Base-by-base conservation (phyloP, 1,140 invertebrate genomes). In the Panagrolaimus sp. region DNA sequence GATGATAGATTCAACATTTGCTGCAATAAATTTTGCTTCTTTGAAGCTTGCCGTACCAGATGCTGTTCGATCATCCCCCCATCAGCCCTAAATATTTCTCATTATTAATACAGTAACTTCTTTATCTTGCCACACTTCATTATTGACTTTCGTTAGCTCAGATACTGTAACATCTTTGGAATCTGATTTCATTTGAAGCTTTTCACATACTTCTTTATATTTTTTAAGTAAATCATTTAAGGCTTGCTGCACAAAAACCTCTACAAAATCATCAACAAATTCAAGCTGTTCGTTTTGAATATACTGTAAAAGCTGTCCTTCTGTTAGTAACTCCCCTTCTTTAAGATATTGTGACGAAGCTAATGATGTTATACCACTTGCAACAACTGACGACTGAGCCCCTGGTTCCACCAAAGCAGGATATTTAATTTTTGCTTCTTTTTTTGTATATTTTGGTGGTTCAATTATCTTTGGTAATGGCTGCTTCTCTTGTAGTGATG, bases 211-310 rank as follows among this genome's bases (percentile, higher is more conserved):
- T 31, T 46, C 14, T 20, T 67, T 77, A 44, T 65, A 76, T 23
- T 43, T 65, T 23, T 45, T 20, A 20, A 76, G 44, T n/a, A 75
- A 45, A 14, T 73, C 67, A 47, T 66, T 64, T 7, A 76, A 38
- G 2, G n/a, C 42, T 38, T 45, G 16, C 0, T 16, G 20, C 13
- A 74, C 72, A 31, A 44, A 70, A 31, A 51, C 23, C n/a, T 75
- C 74, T 14, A 75, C 66, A 66, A 76, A 75, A 63, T 77, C 74
- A 25, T 75, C 74, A 25, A 75, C 72, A 45, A 68, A 62, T 23
- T 75, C 74, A 23, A 75, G 63, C 27, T 70, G 74, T 31, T 72
- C 70, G 57, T 75, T 75, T 45, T 76, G 67, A 51, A 77, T 77
- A 42, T 62, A 77, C 20, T 74, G 62, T 16, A 76, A 27, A 14